Base-by-base conservation (phyloP, 2,888 invertebrate species). In the Phaedon cochleariae region DNA sequence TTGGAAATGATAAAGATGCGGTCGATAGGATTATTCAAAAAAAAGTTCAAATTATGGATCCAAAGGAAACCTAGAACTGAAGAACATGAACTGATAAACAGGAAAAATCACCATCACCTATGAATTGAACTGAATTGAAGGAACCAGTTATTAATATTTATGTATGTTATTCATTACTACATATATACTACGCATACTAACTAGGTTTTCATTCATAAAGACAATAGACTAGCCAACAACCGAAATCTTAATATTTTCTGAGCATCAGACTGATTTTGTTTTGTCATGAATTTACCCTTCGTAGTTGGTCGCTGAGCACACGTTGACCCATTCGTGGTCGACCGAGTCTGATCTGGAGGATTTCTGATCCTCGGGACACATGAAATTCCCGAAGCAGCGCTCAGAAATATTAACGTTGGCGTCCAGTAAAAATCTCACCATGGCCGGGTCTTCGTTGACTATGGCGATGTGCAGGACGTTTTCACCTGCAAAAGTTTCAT, bases 311-410 rank as follows among this genome's bases (percentile, higher is more conserved):
- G 92, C 88, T 0, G 90, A 86, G 70, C 89, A 87, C 0, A 97
- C 89, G 73, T 92, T 92, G 41, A 96, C 94, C 89, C 92, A 94
- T 83, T 98, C 98, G 77, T 97, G 95, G 68, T 97, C 96, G 10
- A 93, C 83, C 0, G 91, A 93, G 83, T 98, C 97, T 1, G 87
- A 87, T 3, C 97, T 87, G 0, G 95, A 94, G 0, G 92, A 90
- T 82, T 98, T 98, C 83, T 98, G 98, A 83, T 99, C 98, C 80
- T 98, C 98, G 0, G 98, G 96, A 67, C 94, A 94, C 94, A 99
- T 98, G 81, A 98, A 98, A 80, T 95, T 94, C 0, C 98, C 98
- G 75, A 90, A 92, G 80, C 97, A 97, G n/a, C 97, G 87, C 81
- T 96, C 95, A 79, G 96, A 92, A 68, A 95, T 93, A 83, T 98